phyloP scores from a whole-genome alignment of 2,797 vertebrate species.

The Anomalospiza imberbis region DNA sequence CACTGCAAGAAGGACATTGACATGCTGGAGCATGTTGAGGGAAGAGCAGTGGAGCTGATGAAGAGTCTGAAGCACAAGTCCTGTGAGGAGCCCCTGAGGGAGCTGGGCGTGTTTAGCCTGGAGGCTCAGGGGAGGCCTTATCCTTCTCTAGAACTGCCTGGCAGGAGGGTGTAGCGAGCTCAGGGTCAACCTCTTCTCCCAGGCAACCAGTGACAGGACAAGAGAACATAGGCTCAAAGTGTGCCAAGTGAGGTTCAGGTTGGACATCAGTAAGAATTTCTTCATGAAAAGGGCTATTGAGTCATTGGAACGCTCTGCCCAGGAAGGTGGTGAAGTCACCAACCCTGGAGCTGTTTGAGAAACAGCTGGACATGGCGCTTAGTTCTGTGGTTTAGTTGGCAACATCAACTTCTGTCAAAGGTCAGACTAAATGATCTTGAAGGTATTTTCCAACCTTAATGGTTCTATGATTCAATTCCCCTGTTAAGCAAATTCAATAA shows the following conservation, averaged over 20 bases:
- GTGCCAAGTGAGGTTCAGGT: neutral
- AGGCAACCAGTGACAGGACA: neutral
- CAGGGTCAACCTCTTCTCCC: neutral
- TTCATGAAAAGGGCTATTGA: neutral
- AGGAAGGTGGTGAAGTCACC: neutral
- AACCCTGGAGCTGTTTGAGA: neutral
- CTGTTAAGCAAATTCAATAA: slow-evolving; percentile 6
- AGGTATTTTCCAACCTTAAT: neutral
- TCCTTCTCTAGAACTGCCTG: neutral
- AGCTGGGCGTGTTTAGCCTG: neutral
- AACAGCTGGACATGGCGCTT: neutral
- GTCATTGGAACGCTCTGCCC: neutral
- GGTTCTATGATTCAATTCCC: neutral
- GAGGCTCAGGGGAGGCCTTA: neutral
- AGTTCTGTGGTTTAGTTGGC: neutral
- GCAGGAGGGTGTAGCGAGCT: neutral
- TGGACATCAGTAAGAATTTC: neutral
- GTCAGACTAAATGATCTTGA: neutral
- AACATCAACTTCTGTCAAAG: neutral
- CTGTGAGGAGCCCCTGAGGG: neutral
- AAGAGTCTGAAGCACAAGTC: neutral
- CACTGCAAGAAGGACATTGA: neutral
- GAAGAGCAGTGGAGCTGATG: neutral
- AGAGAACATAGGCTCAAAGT: neutral
- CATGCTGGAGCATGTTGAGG: neutral